Evolutionary conservation across 2,888 invertebrate genomes (phyloP), one percentile per base, ranked within the genome.

Genomic region (Amphipoea oculea): DNA sequence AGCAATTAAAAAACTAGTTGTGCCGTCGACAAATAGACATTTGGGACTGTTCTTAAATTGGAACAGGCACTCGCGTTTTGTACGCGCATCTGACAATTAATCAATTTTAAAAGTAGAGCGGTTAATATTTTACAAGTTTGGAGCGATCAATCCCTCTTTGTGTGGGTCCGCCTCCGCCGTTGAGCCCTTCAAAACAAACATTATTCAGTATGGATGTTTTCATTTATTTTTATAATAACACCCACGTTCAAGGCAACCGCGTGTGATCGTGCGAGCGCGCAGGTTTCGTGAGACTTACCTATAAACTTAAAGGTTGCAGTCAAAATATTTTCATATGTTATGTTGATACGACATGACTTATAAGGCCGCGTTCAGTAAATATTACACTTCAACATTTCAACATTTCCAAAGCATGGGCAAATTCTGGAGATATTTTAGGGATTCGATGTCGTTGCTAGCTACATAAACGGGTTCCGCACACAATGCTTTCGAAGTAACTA

Each of bases 171-270:
- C 90, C 91, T 91, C 88, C 91, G 91, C 94, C 93, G 95, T 95
- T 94, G 94, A 94, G 93, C 90, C 90, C 92, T 95, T 94, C 95
- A 95, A 95, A 97, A 96, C 95, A 97, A 96, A 96, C 95, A 95
- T 95, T 92, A 95, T 94, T 95, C 94, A 94, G 94, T 95, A 95
- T 91, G 91, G 89, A 92, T 95, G 94, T 95, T 95, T 95, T 93
- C 93, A 95, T 96, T 96, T 95, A 95, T 95, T 96, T 95, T 95
- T 94, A 92, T 95, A 94, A 95, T 93, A 94, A 93, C 95, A 92
- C 94, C 94, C 94, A 94, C 94, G 93, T 91, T 91, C 92, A 90
- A 92, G 89, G 90, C 90, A 91, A 87, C 93, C 91, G 94, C 93
- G 93, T 96, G 94, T 94, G 95, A 95, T 94, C 92, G 92, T 90